Conservation (phyloP, 64 coral and sea anemone species). For the Cladopsammia gracilis region DNA sequence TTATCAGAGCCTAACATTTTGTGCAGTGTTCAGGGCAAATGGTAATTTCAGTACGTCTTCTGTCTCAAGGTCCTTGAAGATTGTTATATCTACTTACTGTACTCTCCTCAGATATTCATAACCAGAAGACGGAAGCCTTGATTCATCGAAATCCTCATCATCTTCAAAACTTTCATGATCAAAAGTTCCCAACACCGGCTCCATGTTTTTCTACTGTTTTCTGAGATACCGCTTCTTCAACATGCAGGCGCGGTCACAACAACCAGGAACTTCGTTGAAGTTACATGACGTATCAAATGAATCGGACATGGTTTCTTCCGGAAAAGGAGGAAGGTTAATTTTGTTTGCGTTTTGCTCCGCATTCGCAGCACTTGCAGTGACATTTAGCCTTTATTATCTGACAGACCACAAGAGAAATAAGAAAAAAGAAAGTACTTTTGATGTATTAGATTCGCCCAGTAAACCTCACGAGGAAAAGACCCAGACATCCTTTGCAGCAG, state of each 20-base stretch:
- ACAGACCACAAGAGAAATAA: neutral
- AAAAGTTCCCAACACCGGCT: conserved; percentile 69
- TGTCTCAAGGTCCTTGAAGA: neutral
- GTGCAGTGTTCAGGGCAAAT: too few relatives aligned
- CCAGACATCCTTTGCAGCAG: neutral
- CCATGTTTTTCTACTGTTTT: conserved; percentile 64
- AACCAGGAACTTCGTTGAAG: neutral
- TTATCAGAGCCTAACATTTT: too few relatives aligned
- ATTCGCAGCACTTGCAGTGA: neutral
- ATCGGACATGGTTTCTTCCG: conserved; percentile 17
- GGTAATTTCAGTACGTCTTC: neutral
- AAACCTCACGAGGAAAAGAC: neutral
- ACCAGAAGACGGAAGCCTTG: conserved; percentile 60
- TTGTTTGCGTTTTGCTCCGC: conserved; percentile 19
- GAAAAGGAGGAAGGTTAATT: neutral
- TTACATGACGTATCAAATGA: conserved; percentile 4
- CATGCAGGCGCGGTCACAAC: neutral
- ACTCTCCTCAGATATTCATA: conserved; percentile 76
- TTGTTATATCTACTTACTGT: conserved; percentile 37
- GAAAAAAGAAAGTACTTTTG: neutral
- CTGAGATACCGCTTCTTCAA: neutral
- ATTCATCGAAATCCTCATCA: conserved; percentile 43
- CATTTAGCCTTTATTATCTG: conserved; percentile 14
- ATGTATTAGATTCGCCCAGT: neutral
- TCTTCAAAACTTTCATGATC: conserved; percentile 27